A percentile compares a stretch with the other conserved stretches of the same genome.
phyloP scores from a whole-genome alignment of 2,888 invertebrate genomes.

The Drosophila niveifrons region DNA sequence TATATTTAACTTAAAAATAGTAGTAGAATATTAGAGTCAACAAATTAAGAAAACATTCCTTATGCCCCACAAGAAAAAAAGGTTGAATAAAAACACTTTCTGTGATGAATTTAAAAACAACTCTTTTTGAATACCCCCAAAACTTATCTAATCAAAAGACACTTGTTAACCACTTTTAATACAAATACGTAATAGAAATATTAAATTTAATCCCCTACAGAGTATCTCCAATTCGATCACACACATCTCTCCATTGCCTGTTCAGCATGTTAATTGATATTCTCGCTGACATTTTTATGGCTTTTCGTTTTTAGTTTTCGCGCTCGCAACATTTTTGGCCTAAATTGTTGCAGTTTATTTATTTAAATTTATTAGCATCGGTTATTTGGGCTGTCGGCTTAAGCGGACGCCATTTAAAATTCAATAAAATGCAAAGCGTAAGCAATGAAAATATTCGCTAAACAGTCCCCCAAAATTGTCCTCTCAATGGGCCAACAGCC shows the following conservation, averaged over 20 bases:
- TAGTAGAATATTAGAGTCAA: too few species aligned
- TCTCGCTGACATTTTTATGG: constrained; percentile 73
- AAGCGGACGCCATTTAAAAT: constrained; percentile 51
- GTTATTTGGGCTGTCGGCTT: constrained; percentile 47
- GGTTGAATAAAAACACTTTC: too few species aligned
- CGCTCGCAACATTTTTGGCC: constrained; percentile 30
- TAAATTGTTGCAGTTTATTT: constrained; percentile 60
- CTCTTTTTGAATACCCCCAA: too few species aligned
- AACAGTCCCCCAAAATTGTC: constrained; percentile 1
- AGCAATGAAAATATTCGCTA: constrained; percentile 3
- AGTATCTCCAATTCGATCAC: neutral
- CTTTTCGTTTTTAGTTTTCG: constrained; percentile 42
- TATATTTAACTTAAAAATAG: too few species aligned
- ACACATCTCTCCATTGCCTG: too few species aligned
- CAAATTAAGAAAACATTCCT: too few species aligned
- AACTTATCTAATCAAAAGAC: too few species aligned
- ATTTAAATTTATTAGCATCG: constrained; percentile 66
- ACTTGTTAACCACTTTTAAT: too few species aligned
- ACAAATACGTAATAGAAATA: too few species aligned
- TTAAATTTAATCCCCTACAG: too few species aligned
- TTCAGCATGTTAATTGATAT: constrained; percentile 61
- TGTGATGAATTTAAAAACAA: too few species aligned
- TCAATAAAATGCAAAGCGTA: constrained; percentile 46
- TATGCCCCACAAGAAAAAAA: too few species aligned
- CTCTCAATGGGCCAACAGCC: constrained; percentile 3